Evolutionary conservation across 2,888 invertebrate genomes (phyloP), one percentile per base, ranked within the genome.

Genomic region (Cosmopolites sordidus): DNA sequence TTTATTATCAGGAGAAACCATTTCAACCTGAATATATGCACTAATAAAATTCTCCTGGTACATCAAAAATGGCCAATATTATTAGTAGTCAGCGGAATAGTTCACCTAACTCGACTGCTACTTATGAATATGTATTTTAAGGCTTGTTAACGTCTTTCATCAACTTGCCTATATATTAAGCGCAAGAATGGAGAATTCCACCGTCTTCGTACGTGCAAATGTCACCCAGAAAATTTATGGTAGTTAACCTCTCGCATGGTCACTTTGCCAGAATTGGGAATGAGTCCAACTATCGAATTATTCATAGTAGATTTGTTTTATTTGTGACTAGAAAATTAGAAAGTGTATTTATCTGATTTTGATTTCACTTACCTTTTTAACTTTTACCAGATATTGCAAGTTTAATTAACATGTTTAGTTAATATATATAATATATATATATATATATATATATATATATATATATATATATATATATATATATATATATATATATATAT

Each of bases 201-300:
- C 12, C 33, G 30, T 8, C 29, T 9, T 17, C 17, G 16, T 44
- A 45, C 45, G 45, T 45, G 45, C 45, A 45, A 37, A 45, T 45
- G 45, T 45, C 37, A 37, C 45, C 37, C 37, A 2, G 17, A 2
- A 37, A 37, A 46, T 46, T 46, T 46, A 46, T 46, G 18, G 22
- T 18, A 46, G 40, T 40, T 40, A 40, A 40, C 40, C 45, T 46
- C 18, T 18, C 14, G 18, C 38, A 16, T 46, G 45, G 45, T 46
- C 45, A 46, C 38, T 46, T 33, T 33, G 33, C n/a, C 33, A 33
- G 33, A 12, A 12, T 33, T n/a, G 33, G n/a, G 33, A 33, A 33
- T 33, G 33, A 12, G 33, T 2, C 8, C 33, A 33, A 33, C 33
- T 33, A 33, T 33, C 33, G 33, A 33, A 33, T 12, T 12, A 33